These are phyloP conservation scores for Rapana venosa DNA, from an alignment of 2,888 invertebrate genomes.

Conservation along the genomic window DNA sequence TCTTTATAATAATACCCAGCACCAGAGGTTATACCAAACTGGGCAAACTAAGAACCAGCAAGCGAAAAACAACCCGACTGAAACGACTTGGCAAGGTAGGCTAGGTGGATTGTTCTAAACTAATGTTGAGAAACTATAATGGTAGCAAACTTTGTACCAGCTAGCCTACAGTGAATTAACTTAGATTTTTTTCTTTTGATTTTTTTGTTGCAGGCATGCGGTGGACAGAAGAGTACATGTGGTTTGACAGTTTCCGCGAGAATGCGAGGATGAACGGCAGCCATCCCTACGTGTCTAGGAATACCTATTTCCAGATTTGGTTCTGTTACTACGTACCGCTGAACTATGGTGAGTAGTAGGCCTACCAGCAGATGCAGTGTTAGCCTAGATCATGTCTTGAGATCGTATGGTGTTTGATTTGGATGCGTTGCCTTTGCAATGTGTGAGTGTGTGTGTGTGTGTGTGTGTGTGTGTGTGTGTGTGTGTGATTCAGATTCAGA, in stretches of 20 bases:
- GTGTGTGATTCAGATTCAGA: neutral
- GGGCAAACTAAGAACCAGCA: too few relatives aligned
- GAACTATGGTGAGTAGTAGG: neutral
- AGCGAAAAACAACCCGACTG: too few relatives aligned
- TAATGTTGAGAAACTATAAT: too few relatives aligned
- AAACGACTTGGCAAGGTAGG: too few relatives aligned
- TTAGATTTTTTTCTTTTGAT: neutral
- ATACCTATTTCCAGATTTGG: conserved; percentile 9
- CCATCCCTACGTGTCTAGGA: neutral
- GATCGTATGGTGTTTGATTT: neutral
- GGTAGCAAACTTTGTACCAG: too few relatives aligned
- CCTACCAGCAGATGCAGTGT: neutral
- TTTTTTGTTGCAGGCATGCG: neutral
- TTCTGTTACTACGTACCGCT: conserved; percentile 24
- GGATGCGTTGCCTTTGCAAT: neutral
- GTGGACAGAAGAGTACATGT: conserved; percentile 26
- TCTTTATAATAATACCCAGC: too few relatives aligned
- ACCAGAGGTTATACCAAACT: too few relatives aligned
- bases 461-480: conserved; percentile 15
- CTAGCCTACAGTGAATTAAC: too few relatives aligned
- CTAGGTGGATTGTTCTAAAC: too few relatives aligned
- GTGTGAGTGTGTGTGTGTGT: conserved; percentile 23
- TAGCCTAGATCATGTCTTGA: neutral
- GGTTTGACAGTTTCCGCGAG: conserved; percentile 1
- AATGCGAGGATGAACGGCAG: neutral